Percentiles rank a stretch among this genome's conserved stretches.
phyloP scores from a whole-genome alignment of 2,797 vertebrate species.

The Clarias laeviceps region DNA sequence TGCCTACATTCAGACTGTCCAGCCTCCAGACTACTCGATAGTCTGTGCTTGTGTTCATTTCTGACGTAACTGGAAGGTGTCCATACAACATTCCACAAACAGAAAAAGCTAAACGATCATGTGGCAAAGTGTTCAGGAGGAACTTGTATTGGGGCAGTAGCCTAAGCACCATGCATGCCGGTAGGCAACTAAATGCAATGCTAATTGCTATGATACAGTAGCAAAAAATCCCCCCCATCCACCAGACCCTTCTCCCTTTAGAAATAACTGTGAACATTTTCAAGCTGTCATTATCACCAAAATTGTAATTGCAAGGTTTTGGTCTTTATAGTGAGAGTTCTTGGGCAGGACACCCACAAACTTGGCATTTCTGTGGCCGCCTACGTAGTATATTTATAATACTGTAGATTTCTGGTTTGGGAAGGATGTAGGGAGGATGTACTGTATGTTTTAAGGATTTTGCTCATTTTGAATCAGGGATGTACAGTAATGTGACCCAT shows the following conservation, averaged over 20 bases:
- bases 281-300: constrained; percentile 82
- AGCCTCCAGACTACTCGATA: constrained; percentile 52
- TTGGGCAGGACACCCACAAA: constrained; percentile 83
- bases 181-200: constrained; percentile 82
- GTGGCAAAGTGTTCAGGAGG: constrained; percentile 72
- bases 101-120: constrained; percentile 60
- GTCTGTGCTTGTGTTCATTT: constrained; percentile 50
- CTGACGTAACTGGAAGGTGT: constrained; percentile 59
- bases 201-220: constrained; percentile 83
- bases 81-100: constrained; percentile 67
- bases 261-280: constrained; percentile 77
- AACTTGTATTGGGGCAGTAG: constrained; percentile 70
- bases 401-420: background rate
- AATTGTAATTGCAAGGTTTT: constrained; percentile 84
- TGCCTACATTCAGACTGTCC: constrained; percentile 62
- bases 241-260: constrained; percentile 55
- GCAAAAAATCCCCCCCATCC: constrained; percentile 65
- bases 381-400: constrained; percentile 77
- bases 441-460: background rate
- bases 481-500: constrained; percentile 2
- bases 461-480: background rate
- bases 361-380: constrained; percentile 77
- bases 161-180: constrained; percentile 4
- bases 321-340: constrained; percentile 77
- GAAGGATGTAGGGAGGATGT: background rate